Evolutionary conservation across 2,113 vertebrate genomes (phyloP), one percentile per base, ranked within the genome.

Genomic region (Pseudorectes ferrugineus): DNA sequence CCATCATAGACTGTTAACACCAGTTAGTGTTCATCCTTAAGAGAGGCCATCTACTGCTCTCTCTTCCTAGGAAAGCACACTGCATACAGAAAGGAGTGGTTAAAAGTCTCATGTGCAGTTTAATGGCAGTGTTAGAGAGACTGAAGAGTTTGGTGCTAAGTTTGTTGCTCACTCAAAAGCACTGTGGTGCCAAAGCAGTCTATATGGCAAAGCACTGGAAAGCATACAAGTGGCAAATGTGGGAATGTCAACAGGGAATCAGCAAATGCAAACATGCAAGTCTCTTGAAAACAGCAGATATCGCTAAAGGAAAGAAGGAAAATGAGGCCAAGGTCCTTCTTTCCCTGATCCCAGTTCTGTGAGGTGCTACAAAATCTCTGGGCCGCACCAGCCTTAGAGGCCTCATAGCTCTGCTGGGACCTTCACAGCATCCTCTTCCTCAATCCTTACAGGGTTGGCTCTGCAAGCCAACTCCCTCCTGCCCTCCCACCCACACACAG

Each of bases 201-300:
- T 58, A 14, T 15, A 46, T 28, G 43, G 66, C 66, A 89, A 78
- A 91, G 73, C 87, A 77, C 0, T 81, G 52, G 59, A 84, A 76
- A 58, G 26, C 63, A 62, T 3, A 29, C 10, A 55, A 84, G 42
- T 19, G 66, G 43, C 33, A 66, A 45, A 45, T 4, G 23, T 80
- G 52, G 46, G 59, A 93, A 90, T 68, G 67, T 25, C 36, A 66
- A 19, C 2, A 74, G 33, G 48, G 46, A 75, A 77, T 67, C 20
- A 81, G 65, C 74, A 86, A 74, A 63, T 14, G 35, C 59, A 74
- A 81, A 43, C 81, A 57, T 51, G 48, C 74, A 94, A 87, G 43
- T 51, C 38, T 65, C 42, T 67, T 46, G 38, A 63, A 71, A 89
- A 79, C 36, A 71, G 68, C 74, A 82, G 43, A 25, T 57, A 84